phyloP scores from a whole-genome alignment of 2,113 vertebrate genomes.

The Morphnarchus princeps region DNA sequence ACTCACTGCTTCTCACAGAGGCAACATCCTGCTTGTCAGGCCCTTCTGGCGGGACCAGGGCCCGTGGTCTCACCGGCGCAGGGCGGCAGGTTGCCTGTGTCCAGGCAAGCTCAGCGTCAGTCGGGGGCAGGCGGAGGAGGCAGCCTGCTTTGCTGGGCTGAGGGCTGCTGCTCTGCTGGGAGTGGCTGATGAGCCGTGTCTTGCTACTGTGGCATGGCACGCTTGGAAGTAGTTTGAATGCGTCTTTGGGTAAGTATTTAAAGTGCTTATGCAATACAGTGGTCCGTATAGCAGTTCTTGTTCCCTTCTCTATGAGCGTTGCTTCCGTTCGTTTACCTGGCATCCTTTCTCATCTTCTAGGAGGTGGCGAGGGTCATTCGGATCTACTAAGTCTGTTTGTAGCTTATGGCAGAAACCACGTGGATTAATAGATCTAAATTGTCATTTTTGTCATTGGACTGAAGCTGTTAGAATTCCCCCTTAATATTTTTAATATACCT shows the following conservation, averaged over 20 bases:
- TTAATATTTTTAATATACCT: background rate
- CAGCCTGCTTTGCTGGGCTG: background rate
- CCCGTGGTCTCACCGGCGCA: fast-evolving
- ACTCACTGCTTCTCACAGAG: background rate
- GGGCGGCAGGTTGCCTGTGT: fast-evolving
- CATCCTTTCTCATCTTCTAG: background rate
- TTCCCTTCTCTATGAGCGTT: background rate
- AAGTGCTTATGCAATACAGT: background rate
- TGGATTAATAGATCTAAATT: background rate
- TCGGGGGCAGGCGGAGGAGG: background rate
- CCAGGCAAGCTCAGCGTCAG: background rate
- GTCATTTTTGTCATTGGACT: background rate
- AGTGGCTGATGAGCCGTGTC: background rate
- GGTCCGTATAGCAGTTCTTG: background rate
- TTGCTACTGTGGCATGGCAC: background rate
- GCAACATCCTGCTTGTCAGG: background rate
- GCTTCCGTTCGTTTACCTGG: background rate
- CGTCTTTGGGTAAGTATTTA: background rate
- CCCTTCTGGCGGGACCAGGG: background rate
- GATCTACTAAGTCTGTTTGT: background rate
- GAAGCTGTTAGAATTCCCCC: background rate
- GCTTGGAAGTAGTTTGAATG: fast-evolving
- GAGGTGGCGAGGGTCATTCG: background rate
- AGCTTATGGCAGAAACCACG: background rate
- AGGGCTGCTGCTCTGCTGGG: background rate